A percentile compares a stretch with the other conserved stretches of the same genome.
Evolutionary conservation across 2,888 invertebrate genomes (phyloP).

Genomic region (Drosophila colorata): DNA sequence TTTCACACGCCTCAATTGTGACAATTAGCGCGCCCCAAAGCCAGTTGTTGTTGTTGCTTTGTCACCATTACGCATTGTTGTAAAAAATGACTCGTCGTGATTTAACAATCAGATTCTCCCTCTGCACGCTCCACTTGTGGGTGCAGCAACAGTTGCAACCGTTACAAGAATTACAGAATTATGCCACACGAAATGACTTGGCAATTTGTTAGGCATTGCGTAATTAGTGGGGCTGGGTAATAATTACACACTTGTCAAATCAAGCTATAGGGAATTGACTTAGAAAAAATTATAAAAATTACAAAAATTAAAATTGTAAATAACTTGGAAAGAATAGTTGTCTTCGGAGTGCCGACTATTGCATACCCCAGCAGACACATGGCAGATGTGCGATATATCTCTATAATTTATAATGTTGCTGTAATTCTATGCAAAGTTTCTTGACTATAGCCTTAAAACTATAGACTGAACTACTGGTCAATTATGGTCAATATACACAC

Average conservation of each 20-base stretch:
- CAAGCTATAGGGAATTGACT: background rate
- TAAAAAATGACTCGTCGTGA: conserved; percentile 70
- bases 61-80: conserved; percentile 61
- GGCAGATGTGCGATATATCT: too few relatives aligned
- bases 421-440: too few relatives aligned
- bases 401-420: too few relatives aligned
- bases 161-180: conserved; percentile 58
- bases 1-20: conserved; percentile 80
- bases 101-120: conserved; percentile 54
- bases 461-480: too few relatives aligned
- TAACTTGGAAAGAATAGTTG: too few relatives aligned
- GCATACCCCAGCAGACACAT: too few relatives aligned
- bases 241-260: background rate
- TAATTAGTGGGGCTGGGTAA: conserved; percentile 26
- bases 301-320: too few relatives aligned
- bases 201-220: conserved; percentile 52
- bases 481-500: background rate
- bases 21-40: conserved; percentile 61
- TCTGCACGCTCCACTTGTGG: conserved; percentile 55
- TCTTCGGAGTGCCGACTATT: too few relatives aligned
- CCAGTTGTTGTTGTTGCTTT: conserved; percentile 31
- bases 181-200: conserved; percentile 62
- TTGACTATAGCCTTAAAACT: too few relatives aligned
- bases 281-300: background rate
- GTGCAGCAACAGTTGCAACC: conserved; percentile 50